Evolutionary conservation across 2,888 invertebrate species (phyloP).

Genomic region (Drosophila anomalipes): DNA sequence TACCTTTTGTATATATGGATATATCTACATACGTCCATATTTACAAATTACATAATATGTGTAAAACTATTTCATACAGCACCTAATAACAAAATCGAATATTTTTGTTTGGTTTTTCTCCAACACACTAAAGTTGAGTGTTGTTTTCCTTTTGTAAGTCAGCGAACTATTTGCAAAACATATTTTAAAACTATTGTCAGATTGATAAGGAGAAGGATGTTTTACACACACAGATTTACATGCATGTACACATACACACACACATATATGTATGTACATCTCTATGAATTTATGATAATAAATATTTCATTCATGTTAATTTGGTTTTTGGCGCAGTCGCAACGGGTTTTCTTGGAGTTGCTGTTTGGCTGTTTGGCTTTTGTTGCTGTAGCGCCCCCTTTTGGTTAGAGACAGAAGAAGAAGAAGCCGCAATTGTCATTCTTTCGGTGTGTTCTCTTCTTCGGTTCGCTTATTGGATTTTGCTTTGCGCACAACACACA

Average conservation of each 20-base stretch:
- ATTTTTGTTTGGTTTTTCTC: neutral
- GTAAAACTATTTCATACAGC: neutral
- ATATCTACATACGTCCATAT: neutral
- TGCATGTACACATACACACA: neutral
- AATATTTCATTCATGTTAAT: constrained; percentile 17
- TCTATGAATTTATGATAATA: constrained; percentile 4
- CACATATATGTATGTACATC: neutral
- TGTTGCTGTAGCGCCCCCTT: constrained; percentile 36
- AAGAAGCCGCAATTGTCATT: constrained; percentile 45
- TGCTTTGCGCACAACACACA: constrained; percentile 40
- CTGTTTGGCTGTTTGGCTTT: constrained; percentile 2
- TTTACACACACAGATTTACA: no score
- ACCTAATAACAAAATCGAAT: neutral
- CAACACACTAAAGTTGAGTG: neutral
- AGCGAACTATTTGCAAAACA: neutral
- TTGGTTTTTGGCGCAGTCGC: constrained; percentile 50
- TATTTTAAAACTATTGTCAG: neutral
- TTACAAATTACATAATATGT: neutral
- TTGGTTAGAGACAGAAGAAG: constrained; percentile 12
- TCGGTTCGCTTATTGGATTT: constrained; percentile 54
- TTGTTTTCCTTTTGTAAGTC: neutral
- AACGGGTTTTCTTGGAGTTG: constrained; percentile 22
- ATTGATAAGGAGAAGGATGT: neutral
- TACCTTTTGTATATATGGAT: neutral
- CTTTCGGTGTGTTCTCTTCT: constrained; percentile 34